Percentiles rank a stretch among this genome's conserved stretches.
These are phyloP conservation scores for Gallinago jamesoni DNA, from an alignment of 2,113 vertebrate genomes.

Conservation along the genomic window DNA sequence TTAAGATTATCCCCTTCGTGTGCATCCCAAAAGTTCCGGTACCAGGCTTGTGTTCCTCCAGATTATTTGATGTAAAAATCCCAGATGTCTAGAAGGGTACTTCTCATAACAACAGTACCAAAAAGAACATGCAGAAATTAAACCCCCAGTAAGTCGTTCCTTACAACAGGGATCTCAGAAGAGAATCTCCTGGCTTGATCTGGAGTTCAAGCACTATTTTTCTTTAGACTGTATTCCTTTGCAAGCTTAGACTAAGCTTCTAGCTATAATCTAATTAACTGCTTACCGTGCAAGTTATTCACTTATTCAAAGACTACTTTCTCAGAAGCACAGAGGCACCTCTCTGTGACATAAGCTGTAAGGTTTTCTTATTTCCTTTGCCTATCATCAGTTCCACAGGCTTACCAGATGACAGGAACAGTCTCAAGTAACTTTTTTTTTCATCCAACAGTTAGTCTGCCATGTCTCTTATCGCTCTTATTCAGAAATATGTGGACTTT, in stretches of 20 bases:
- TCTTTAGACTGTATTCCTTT: neutral
- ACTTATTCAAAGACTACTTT: neutral
- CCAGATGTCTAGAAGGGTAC: neutral
- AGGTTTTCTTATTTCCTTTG: neutral
- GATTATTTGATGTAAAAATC: neutral
- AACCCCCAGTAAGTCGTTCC: neutral
- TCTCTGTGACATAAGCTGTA: neutral
- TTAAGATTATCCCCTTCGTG: neutral
- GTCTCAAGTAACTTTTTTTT: neutral
- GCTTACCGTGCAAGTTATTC: neutral
- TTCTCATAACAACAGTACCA: neutral
- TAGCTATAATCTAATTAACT: neutral
- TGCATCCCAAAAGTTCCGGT: neutral
- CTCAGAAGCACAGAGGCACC: neutral
- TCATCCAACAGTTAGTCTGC: neutral
- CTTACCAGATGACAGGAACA: neutral
- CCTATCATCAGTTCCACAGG: neutral
- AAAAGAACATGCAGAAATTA: neutral
- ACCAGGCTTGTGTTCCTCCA: neutral
- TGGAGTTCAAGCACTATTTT: neutral
- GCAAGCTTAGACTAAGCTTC: neutral
- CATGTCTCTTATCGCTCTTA: neutral
- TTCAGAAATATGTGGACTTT: neutral
- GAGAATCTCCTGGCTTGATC: neutral
- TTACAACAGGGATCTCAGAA: neutral